Conservation (phyloP, 1,140 invertebrate genomes). For the Aphelenchoides fujianensis region DNA sequence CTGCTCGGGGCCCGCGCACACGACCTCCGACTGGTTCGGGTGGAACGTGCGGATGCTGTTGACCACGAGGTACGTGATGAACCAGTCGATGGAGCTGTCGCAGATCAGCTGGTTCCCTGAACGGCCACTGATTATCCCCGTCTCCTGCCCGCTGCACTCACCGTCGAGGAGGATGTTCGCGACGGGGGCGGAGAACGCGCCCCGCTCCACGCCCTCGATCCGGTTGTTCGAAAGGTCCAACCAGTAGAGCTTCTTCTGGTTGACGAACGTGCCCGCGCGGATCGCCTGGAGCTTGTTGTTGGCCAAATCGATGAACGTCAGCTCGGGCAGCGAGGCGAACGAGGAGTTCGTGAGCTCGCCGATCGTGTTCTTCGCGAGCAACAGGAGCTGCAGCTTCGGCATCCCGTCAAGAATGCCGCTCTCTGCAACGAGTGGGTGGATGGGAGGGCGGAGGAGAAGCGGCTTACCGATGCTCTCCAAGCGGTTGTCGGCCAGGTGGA, state of each 20-base stretch:
- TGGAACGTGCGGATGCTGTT: slow-evolving; percentile 59
- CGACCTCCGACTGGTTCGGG: slow-evolving; percentile 53
- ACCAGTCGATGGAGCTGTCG: slow-evolving; percentile 58
- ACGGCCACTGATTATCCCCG: slow-evolving; percentile 8
- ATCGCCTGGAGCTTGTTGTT: slow-evolving; percentile 43
- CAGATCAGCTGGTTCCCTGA: slow-evolving; percentile 55
- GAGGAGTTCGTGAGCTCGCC: slow-evolving; percentile 41
- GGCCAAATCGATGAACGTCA: slow-evolving; percentile 48
- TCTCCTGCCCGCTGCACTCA: slow-evolving; percentile 23
- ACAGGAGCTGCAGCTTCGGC: slow-evolving; percentile 54
- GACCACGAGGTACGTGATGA: slow-evolving; percentile 52
- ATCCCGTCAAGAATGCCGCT: slow-evolving; percentile 62
- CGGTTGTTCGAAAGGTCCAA: slow-evolving; percentile 56
- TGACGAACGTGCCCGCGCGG: slow-evolving; percentile 46
- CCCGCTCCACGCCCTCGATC: slow-evolving; percentile 38
- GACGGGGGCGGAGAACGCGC: slow-evolving; percentile 46
- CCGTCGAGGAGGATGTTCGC: slow-evolving; percentile 57
- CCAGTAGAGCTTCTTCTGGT: slow-evolving; percentile 43
- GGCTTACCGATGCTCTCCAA: slow-evolving; percentile 35
- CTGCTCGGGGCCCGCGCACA: slow-evolving; percentile 44
- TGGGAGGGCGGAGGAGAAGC: not conserved
- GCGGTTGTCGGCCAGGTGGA: slow-evolving; percentile 53
- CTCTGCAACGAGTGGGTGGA: no score
- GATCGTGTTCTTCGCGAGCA: slow-evolving; percentile 56
- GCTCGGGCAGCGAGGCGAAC: slow-evolving; percentile 47